phyloP scores from a whole-genome alignment of 2,888 invertebrate species.

The Caenorhabditis sulstoni region DNA sequence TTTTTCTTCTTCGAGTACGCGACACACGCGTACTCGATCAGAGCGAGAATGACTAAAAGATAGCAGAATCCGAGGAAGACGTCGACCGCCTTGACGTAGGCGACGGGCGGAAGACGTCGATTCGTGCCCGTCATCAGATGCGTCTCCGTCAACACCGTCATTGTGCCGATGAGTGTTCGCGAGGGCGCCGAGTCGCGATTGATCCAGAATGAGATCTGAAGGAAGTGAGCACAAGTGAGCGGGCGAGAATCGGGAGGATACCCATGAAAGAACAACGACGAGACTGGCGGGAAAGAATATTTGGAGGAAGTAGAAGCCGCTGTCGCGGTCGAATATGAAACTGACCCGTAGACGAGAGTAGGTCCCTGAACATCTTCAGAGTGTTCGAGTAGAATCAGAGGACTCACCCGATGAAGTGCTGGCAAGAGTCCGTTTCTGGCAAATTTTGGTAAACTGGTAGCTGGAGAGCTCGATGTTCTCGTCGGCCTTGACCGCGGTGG shows the following conservation, averaged over 20 bases:
- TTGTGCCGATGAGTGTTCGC: conserved; percentile 84
- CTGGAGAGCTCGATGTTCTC: conserved; percentile 68
- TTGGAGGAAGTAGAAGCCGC: conserved; percentile 98
- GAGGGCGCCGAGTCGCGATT: conserved; percentile 97
- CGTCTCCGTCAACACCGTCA: conserved; percentile 82
- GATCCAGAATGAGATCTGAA: conserved; percentile 95
- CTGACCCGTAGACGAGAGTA: conserved; percentile 96
- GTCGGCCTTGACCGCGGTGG: conserved; percentile 60
- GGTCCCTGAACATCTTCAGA: conserved; percentile 85
- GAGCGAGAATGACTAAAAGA: conserved; percentile 71
- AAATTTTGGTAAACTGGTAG: conserved; percentile 66
- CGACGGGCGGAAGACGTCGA: conserved; percentile 72
- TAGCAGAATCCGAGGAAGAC: conserved; percentile 76
- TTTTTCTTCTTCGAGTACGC: conserved; percentile 77
- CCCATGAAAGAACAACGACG: conserved; percentile 70
- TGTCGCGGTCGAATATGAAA: conserved; percentile 96
- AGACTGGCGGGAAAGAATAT: conserved; percentile 89
- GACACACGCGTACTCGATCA: conserved; percentile 75
- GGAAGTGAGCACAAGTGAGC: too few relatives aligned
- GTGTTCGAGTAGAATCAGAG: not conserved
- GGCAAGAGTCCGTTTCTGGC: conserved; percentile 67
- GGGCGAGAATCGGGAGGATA: conserved; percentile 10
- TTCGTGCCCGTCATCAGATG: conserved; percentile 87
- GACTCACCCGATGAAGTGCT: conserved; percentile 67
- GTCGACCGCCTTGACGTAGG: conserved; percentile 76